Conservation (phyloP, 1,140 invertebrate species). For the Ganaspis sp. region DNA sequence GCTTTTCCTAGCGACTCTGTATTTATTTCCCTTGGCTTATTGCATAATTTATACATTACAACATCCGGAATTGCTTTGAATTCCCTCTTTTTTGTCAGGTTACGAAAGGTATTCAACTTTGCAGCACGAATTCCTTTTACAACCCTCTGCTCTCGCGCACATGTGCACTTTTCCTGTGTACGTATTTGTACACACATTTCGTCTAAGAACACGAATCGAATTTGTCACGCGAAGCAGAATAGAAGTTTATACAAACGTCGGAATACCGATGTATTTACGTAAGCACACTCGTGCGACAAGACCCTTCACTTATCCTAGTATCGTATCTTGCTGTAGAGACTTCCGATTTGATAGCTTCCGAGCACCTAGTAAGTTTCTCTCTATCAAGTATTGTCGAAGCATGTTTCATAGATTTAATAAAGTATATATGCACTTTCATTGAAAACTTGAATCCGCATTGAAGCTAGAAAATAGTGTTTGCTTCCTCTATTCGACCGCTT, state of each 20-base stretch:
- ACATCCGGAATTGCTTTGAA: not conserved
- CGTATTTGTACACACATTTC: constrained; percentile 17
- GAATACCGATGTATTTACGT: constrained; percentile 27
- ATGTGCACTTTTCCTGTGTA: not conserved
- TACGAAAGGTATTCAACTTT: constrained; percentile 12
- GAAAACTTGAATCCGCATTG: not conserved
- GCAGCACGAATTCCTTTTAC: constrained; percentile 12
- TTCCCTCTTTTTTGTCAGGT: not conserved
- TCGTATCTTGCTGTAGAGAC: constrained; percentile 3
- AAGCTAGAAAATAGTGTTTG: not conserved
- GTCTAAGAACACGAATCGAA: constrained; percentile 20
- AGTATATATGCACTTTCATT: constrained; percentile 16
- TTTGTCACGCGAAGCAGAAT: constrained; percentile 30
- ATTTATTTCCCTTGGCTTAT: not conserved
- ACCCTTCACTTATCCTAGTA: constrained; percentile 28
- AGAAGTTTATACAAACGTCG: constrained; percentile 27
- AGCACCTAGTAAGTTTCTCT: not conserved
- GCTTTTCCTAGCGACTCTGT: not conserved
- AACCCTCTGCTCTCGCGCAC: constrained; percentile 6
- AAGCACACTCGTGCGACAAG: constrained; percentile 26
- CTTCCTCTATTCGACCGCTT: not conserved
- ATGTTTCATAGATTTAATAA: not conserved
- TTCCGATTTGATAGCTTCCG: constrained; percentile 18
- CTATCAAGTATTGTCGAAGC: not conserved
- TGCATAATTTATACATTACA: constrained; percentile 10